Percentiles rank a stretch among this genome's conserved stretches.
These are phyloP conservation scores for Alauda arvensis DNA, from an alignment of 2,797 vertebrate species.

Conservation along the genomic window DNA sequence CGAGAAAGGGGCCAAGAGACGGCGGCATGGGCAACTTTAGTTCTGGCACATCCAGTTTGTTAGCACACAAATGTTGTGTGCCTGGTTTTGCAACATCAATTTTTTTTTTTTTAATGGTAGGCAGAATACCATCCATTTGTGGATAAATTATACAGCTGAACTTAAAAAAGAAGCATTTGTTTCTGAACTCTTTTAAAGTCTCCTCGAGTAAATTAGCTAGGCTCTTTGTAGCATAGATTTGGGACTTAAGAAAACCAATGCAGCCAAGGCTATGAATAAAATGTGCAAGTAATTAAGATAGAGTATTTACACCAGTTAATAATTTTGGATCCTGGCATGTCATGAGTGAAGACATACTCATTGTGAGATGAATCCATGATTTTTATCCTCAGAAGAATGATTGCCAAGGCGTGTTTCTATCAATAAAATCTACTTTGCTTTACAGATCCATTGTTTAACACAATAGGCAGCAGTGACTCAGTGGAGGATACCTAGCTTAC, in stretches of 20 bases:
- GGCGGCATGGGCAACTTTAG: neutral
- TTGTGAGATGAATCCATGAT: slow-evolving; percentile 2
- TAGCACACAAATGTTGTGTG: neutral
- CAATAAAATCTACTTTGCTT: slow-evolving; percentile 23
- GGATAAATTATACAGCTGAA: neutral
- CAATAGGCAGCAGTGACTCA: neutral
- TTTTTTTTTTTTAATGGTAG: neutral
- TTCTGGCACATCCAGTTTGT: slow-evolving; percentile 12
- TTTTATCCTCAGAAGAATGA: slow-evolving; percentile 9
- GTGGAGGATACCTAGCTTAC: neutral
- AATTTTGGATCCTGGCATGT: neutral
- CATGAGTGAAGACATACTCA: neutral
- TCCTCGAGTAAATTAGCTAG: neutral
- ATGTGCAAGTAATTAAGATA: neutral
- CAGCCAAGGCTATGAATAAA: neutral
- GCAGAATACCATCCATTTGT: neutral
- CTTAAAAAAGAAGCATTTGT: neutral
- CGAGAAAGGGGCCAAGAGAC: slow-evolving; percentile 2
- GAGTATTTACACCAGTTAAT: neutral
- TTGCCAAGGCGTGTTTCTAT: slow-evolving; percentile 14
- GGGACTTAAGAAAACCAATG: neutral
- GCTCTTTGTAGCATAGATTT: neutral
- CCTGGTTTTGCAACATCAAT: slow-evolving; percentile 21
- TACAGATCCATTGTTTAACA: slow-evolving; percentile 7
- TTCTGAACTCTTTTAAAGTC: neutral